A percentile compares a stretch with the other conserved stretches of the same genome.
Conservation (phyloP, 2,888 invertebrate genomes). For the Lathronympha strigana region DNA sequence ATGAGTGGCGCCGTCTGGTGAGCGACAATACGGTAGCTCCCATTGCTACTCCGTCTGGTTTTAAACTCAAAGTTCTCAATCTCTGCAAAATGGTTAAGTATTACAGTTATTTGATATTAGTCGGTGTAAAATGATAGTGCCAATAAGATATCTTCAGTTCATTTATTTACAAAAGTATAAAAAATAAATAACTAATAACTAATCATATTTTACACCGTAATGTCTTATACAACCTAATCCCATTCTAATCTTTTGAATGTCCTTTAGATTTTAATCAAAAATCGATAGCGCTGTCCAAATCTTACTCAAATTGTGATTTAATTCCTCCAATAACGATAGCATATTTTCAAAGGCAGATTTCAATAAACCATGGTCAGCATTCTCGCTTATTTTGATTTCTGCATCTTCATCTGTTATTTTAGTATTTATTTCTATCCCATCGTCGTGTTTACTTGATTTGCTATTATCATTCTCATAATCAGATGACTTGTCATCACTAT, state of each 20-base stretch:
- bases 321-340: conserved; percentile 61
- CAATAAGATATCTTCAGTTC: background rate
- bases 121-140: background rate
- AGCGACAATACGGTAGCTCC: no score
- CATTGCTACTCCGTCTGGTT: no score
- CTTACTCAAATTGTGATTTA: conserved; percentile 68
- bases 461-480: conserved; percentile 24
- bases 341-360: conserved; percentile 64
- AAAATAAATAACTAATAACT: conserved; percentile 5
- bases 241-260: conserved; percentile 63
- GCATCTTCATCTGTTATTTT: conserved; percentile 59
- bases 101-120: no score
- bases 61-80: no score
- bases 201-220: background rate
- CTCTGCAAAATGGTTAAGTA: no score
- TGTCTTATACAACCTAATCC: background rate
- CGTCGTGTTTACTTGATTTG: conserved; percentile 44
- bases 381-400: conserved; percentile 55
- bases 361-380: conserved; percentile 58
- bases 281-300: conserved; percentile 66
- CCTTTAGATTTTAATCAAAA: conserved; percentile 64
- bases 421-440: conserved; percentile 56
- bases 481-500: conserved; percentile 47
- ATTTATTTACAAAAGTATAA: conserved; percentile 36
- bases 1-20: no score